These are phyloP conservation scores for Ardeotis arabs DNA, from an alignment of 2,113 vertebrate species.

Conservation along the genomic window DNA sequence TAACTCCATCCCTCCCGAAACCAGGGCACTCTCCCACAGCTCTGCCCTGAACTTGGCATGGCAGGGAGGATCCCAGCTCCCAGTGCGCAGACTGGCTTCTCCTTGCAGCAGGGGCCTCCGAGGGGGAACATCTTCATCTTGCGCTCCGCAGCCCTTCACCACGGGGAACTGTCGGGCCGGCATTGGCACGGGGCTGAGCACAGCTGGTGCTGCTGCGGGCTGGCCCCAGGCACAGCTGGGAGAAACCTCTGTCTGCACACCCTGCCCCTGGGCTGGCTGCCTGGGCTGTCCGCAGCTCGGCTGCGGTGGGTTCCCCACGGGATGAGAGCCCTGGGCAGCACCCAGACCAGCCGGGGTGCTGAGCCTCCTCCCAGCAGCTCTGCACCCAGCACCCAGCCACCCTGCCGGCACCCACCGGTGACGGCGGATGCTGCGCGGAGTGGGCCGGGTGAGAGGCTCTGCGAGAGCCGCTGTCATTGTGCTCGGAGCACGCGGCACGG, in stretches of 20 bases:
- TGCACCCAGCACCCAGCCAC: too few species aligned
- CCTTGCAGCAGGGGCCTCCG: background rate
- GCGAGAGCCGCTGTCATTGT: background rate
- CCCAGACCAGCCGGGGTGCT: background rate
- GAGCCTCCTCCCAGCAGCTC: background rate
- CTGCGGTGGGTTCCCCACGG: background rate
- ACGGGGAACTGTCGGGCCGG: background rate
- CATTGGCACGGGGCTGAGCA: rapidly evolving
- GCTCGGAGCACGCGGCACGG: background rate
- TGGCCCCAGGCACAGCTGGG: background rate
- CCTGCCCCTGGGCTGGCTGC: background rate
- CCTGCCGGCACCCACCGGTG: rapidly evolving
- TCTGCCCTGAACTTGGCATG: rapidly evolving
- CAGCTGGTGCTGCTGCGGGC: background rate
- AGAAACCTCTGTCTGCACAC: background rate
- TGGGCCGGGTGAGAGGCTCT: background rate
- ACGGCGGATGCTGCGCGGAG: rapidly evolving
- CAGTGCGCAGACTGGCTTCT: background rate
- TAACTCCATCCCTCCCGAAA: too few species aligned
- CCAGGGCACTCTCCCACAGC: too few species aligned
- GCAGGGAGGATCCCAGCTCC: background rate
- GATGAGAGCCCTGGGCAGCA: background rate
- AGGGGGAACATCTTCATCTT: rapidly evolving
- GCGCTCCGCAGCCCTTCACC: rapidly evolving
- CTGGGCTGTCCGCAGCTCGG: background rate